Evolutionary conservation across 2,113 vertebrate species (phyloP).

Genomic region (Thryonomys swinderianus): DNA sequence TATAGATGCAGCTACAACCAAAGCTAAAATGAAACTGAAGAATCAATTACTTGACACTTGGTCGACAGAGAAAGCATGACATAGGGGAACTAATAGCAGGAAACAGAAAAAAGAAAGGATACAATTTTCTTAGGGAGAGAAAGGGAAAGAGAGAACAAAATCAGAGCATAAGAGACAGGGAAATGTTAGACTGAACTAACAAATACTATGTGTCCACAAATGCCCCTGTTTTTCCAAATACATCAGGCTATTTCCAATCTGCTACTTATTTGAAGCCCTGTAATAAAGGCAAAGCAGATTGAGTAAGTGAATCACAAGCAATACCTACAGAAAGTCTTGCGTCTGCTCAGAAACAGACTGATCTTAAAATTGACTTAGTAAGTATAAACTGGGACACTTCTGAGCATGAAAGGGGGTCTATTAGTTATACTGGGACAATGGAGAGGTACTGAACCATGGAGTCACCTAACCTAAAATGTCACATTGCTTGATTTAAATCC

Average conservation of each 20-base stretch:
- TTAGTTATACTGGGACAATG: neutral
- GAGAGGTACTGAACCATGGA: neutral
- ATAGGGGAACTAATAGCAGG: neutral
- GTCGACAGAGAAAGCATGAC: neutral
- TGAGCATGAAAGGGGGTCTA: neutral
- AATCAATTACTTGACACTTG: neutral
- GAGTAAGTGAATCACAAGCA: neutral
- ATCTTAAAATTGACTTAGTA: neutral
- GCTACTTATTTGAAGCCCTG: constrained; percentile 3
- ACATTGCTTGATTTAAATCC: neutral
- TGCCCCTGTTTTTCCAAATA: neutral
- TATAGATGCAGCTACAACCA: neutral
- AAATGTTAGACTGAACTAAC: neutral
- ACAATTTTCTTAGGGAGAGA: neutral
- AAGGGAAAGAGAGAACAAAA: neutral
- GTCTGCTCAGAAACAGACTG: neutral
- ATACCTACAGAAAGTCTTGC: neutral
- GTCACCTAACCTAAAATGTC: neutral
- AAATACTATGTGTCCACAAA: neutral
- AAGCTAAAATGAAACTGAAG: constrained; percentile 19
- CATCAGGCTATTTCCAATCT: neutral
- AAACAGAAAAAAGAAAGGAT: neutral
- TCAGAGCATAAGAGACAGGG: neutral
- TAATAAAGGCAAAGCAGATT: neutral
- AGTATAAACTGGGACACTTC: neutral